These are phyloP conservation scores for Drosophila imparisetae DNA, from an alignment of 2,888 invertebrate species.

Conservation along the genomic window DNA sequence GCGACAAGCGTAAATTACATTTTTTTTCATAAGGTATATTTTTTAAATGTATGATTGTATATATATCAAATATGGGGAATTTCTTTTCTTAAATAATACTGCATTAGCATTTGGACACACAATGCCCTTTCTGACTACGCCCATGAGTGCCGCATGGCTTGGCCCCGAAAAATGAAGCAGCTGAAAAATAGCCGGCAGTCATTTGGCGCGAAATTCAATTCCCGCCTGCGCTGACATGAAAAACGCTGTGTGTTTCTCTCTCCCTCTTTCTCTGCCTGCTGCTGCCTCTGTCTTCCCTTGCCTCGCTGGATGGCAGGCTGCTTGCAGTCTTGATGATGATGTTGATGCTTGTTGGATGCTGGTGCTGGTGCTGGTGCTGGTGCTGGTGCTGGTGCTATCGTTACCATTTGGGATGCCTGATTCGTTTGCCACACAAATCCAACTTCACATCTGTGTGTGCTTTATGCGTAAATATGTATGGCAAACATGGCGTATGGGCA, in stretches of 20 bases:
- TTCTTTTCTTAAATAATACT: background rate
- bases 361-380: background rate
- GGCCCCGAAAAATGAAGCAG: conserved; percentile 67
- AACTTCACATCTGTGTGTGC: conserved; percentile 37
- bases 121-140: background rate
- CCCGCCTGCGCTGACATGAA: conserved; percentile 80
- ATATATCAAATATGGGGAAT: background rate
- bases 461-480: conserved; percentile 73
- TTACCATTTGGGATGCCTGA: conserved; percentile 34
- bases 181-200: conserved; percentile 76
- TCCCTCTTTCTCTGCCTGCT: background rate
- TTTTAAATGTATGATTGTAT: too few relatives aligned
- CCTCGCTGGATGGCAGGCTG: background rate
- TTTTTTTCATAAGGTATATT: background rate
- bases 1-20: background rate
- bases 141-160: conserved; percentile 18
- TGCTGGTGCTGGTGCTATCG: conserved; percentile 34
- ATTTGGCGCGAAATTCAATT: conserved; percentile 80
- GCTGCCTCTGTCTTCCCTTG: background rate
- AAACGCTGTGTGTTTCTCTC: conserved; percentile 43
- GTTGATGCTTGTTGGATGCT: conserved; percentile 22
- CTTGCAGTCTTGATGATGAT: conserved; percentile 43
- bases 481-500: conserved; percentile 77
- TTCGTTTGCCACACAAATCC: conserved; percentile 1
- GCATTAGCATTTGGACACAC: background rate